Evolutionary conservation across 2,888 invertebrate species (phyloP).

Genomic region (Petrolisthes cinctipes): DNA sequence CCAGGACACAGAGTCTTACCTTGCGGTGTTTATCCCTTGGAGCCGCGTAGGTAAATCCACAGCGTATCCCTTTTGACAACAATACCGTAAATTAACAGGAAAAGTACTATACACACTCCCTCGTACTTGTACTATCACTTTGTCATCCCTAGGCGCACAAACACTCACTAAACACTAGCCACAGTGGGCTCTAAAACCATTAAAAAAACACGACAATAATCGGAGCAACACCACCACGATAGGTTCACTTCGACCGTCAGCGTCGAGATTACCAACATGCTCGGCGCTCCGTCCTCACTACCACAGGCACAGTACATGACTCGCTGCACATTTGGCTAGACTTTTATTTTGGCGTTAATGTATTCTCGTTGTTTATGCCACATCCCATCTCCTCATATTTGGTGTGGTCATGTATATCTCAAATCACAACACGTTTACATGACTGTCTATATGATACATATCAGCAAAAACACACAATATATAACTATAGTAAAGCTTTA

Average conservation of each 20-base stretch:
- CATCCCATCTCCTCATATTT: no score
- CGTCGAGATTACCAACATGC: no score
- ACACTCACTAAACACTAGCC: no score
- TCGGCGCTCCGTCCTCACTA: not conserved
- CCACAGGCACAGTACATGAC: not conserved
- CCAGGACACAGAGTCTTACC: slow-evolving; percentile 28
- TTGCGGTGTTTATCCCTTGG: slow-evolving; percentile 24
- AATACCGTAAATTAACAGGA: not conserved
- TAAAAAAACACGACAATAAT: no score
- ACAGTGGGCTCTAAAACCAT: no score
- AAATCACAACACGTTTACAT: no score
- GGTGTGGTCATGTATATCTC: no score
- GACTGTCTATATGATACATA: no score
- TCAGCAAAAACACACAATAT: no score
- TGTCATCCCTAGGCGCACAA: not conserved
- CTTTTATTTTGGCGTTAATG: slow-evolving; percentile 16
- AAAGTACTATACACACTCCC: not conserved
- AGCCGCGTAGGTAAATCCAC: not conserved
- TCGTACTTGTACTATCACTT: not conserved
- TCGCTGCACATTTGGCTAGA: not conserved
- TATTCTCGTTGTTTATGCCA: not conserved
- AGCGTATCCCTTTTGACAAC: not conserved
- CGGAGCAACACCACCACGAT: no score
- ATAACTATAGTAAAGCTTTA: not conserved
- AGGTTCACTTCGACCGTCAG: no score